phyloP scores from a whole-genome alignment of 2,888 invertebrate species.

The Netelia virgata region DNA sequence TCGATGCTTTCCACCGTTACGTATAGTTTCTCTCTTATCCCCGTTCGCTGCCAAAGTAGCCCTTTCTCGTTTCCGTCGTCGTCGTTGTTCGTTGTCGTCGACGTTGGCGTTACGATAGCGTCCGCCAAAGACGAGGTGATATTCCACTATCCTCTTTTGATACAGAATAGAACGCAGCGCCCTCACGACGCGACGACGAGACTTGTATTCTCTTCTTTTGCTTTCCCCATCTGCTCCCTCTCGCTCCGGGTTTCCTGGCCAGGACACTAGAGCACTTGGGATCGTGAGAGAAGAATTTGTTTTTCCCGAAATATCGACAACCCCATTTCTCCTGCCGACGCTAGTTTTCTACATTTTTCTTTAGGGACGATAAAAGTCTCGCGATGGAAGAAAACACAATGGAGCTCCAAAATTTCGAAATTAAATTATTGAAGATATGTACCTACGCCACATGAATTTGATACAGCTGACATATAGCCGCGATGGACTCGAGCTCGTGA shows the following conservation, averaged over 20 bases:
- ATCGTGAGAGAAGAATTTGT: conserved; percentile 20
- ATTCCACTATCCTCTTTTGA: conserved; percentile 24
- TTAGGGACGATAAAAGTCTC: not conserved
- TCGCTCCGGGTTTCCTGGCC: conserved; percentile 42
- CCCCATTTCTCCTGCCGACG: not conserved
- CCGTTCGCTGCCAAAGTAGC: conserved; percentile 68
- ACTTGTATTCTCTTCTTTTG: not conserved
- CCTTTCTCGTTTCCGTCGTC: conserved; percentile 52
- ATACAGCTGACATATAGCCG: no score
- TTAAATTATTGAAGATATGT: not conserved
- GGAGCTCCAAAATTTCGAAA: not conserved
- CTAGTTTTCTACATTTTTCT: not conserved
- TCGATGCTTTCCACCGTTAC: conserved; percentile 71
- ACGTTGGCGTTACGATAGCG: conserved; percentile 21
- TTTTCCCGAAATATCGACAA: conserved; percentile 41
- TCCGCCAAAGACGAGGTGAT: conserved; percentile 12
- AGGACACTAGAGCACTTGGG: conserved; percentile 14
- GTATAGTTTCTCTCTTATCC: conserved; percentile 73
- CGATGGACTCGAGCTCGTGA: no score
- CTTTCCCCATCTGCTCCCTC: not conserved
- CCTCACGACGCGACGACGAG: conserved; percentile 14
- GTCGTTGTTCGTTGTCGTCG: not conserved
- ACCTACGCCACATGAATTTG: not conserved
- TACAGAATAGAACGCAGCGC: conserved; percentile 13
- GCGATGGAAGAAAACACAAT: not conserved